Base-by-base conservation (phyloP, 1,140 invertebrate genomes). In the Cyclina sinensis region DNA sequence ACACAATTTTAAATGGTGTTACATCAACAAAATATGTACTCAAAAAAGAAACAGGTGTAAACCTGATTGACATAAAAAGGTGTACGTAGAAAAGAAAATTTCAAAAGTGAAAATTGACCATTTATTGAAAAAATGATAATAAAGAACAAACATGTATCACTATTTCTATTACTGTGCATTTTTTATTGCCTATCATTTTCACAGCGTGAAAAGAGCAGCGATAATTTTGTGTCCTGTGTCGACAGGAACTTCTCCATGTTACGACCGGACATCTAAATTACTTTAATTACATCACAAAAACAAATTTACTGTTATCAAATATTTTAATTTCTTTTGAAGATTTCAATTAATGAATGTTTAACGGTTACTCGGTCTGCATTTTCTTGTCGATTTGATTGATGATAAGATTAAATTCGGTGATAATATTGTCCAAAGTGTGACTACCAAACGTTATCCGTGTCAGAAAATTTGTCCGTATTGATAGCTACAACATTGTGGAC, bases 221-320 rank as follows among this genome's bases (percentile, higher is more conserved):
- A 62, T 62, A 27, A 62, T n/a, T 11, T 62, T 62, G 12, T 70
- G 24, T 70, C 2, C n/a, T 21, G 32, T 32, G 21, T 18, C 37
- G 24, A 70, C 21, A 70, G 65, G 27, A 27, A 70, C 65, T 27
- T 12, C 32, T 14, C 16, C 9, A 37, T 16, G 24, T 37, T 30
- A 39, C 16, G 30, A 30, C 65, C 35, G 65, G 46, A 78, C 74
- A 78, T 78, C 46, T 65, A 46, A 54, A 84, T 84, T 84, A 54
- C 32, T 4, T n/a, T 12, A 18, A 84, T 68, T 68, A 83, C 24
- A 43, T 83, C 21, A 84, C 68, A 37, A 84, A 14, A 35, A 73
- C 82, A 81, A 62, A 62, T 81, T 81, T 84, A 73, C 82, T 46
- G 82, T 70, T 84, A 51, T 70, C 43, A 84, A 70, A 84, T 73